Evolutionary conservation across 2,888 invertebrate species (phyloP).

Genomic region (Ennomos quercinarius): DNA sequence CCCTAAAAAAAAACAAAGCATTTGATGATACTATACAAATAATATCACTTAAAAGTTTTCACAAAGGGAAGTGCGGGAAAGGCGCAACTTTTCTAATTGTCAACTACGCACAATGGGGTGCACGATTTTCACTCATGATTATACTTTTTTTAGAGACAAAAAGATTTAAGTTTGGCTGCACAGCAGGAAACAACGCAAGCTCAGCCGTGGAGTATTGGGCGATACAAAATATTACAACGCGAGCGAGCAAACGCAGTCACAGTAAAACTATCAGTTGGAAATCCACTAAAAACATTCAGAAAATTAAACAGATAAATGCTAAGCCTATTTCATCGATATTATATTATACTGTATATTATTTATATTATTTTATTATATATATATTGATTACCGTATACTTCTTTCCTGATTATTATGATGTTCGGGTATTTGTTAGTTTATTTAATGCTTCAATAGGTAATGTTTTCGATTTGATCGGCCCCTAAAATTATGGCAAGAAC

Average conservation of each 20-base stretch:
- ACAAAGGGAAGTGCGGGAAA: slow-evolving; percentile 36
- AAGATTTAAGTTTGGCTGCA: slow-evolving; percentile 65
- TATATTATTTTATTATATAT: too few relatives aligned
- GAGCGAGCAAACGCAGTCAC: slow-evolving; percentile 59
- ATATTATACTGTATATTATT: too few relatives aligned
- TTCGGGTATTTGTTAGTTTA: too few relatives aligned
- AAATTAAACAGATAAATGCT: too few relatives aligned
- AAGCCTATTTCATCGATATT: too few relatives aligned
- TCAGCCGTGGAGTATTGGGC: slow-evolving; percentile 70
- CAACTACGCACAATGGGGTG: slow-evolving; percentile 52
- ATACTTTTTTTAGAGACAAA: slow-evolving; percentile 71
- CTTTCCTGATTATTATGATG: too few relatives aligned
- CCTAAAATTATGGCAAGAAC: too few relatives aligned
- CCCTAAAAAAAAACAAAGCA: slow-evolving; percentile 29
- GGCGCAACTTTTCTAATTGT: slow-evolving; percentile 60
- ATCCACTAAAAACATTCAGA: neutral
- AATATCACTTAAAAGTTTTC: slow-evolving; percentile 42
- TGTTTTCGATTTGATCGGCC: too few relatives aligned
- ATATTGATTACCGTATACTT: too few relatives aligned
- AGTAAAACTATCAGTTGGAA: slow-evolving; percentile 2
- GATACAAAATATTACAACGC: slow-evolving; percentile 76
- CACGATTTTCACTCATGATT: slow-evolving; percentile 65
- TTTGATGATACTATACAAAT: slow-evolving; percentile 46
- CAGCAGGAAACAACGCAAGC: slow-evolving; percentile 62
- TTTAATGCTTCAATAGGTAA: too few relatives aligned